phyloP scores from a whole-genome alignment of 2,888 invertebrate genomes.

The Anthrax anthrax region DNA sequence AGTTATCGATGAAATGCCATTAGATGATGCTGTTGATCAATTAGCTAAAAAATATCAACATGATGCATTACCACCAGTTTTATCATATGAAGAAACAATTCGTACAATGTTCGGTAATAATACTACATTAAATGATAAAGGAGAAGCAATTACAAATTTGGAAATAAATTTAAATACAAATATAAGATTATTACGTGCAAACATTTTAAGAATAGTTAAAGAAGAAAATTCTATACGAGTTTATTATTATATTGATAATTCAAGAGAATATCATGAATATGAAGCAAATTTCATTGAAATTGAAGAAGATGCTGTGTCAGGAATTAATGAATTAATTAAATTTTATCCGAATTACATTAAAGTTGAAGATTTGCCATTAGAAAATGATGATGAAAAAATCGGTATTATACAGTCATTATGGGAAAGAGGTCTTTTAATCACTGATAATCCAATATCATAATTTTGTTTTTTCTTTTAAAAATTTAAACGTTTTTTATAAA shows the following conservation, averaged over 20 bases:
- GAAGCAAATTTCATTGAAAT: constrained; percentile 67
- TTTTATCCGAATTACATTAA: constrained; percentile 63
- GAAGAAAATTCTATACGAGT: constrained; percentile 48
- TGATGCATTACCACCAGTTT: constrained; percentile 73
- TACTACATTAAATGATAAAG: constrained; percentile 47
- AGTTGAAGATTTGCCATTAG: constrained; percentile 56
- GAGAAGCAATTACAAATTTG: constrained; percentile 28
- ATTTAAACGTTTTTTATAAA: no score
- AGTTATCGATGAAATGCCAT: constrained; percentile 44
- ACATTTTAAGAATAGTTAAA: constrained; percentile 44
- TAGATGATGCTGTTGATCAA: constrained; percentile 71
- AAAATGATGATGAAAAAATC: constrained; percentile 49
- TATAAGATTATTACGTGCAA: constrained; percentile 44
- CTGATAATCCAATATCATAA: constrained; percentile 31
- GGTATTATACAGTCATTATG: constrained; percentile 57
- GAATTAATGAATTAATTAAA: constrained; percentile 53
- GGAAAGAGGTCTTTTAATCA: constrained; percentile 68
- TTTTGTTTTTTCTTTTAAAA: no score
- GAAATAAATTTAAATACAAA: constrained; percentile 37
- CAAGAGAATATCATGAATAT: constrained; percentile 68
- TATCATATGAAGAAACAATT: constrained; percentile 48
- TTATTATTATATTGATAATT: constrained; percentile 76
- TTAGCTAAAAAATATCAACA: constrained; percentile 72
- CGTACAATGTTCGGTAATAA: constrained; percentile 61
- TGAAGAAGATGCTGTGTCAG: constrained; percentile 48